Percentiles rank a stretch among this genome's conserved stretches.
Evolutionary conservation across 1,140 invertebrate species (phyloP).

Genomic region (Catajapyx aquilonaris): DNA sequence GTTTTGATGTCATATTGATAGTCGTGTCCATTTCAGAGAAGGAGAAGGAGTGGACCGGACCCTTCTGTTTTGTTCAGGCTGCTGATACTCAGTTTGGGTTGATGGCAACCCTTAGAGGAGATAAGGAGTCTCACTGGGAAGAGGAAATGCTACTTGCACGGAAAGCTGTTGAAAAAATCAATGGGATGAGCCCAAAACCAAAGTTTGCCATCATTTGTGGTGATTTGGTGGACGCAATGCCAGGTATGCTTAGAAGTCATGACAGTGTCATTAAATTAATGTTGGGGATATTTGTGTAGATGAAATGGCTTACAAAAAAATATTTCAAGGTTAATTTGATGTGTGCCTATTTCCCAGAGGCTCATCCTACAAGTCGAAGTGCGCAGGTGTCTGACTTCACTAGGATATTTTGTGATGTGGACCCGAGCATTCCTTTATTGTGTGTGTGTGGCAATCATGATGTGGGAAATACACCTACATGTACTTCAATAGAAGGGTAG

Average conservation of each 20-base stretch:
- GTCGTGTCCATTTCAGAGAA: no score
- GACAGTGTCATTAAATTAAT: no score
- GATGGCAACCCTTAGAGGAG: slow-evolving; percentile 19
- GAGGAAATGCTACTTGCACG: slow-evolving; percentile 19
- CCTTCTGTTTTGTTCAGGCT: slow-evolving; percentile 20
- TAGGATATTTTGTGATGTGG: slow-evolving; percentile 17
- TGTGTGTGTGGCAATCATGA: slow-evolving; percentile 31
- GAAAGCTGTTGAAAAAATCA: slow-evolving; percentile 18
- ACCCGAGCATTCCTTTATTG: slow-evolving; percentile 21
- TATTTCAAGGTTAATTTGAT: no score
- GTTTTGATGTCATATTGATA: no score
- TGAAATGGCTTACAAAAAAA: no score
- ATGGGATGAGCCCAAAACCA: slow-evolving; percentile 22
- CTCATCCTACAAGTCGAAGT: slow-evolving; percentile 7
- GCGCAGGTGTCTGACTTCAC: slow-evolving; percentile 20
- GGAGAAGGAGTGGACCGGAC: background rate
- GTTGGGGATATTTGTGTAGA: no score
- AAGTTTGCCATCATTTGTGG: slow-evolving; percentile 27
- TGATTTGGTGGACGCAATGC: slow-evolving; percentile 25
- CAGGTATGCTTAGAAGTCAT: no score
- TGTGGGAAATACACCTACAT: slow-evolving; percentile 23
- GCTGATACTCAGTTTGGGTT: slow-evolving; percentile 27
- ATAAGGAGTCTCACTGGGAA: slow-evolving; percentile 17
- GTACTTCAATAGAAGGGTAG: no score
- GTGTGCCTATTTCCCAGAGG: no score